These are phyloP conservation scores for Hypsopygia costalis DNA, from an alignment of 2,888 invertebrate genomes.

Conservation along the genomic window DNA sequence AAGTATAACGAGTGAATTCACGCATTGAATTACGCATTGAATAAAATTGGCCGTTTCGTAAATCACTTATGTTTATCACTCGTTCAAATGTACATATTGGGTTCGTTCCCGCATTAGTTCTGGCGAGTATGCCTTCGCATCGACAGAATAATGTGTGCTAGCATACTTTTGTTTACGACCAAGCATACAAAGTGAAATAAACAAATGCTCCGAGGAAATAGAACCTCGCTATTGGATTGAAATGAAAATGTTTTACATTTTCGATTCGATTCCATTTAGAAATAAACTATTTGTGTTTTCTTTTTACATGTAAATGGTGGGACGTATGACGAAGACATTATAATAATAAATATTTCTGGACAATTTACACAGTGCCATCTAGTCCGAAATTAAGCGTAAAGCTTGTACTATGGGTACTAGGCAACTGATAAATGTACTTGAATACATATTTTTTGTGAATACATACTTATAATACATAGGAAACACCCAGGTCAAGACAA, in stretches of 20 bases:
- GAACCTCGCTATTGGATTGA: not conserved
- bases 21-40: slow-evolving; percentile 22
- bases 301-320: too few species aligned
- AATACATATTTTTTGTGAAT: too few species aligned
- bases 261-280: too few species aligned
- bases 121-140: not conserved
- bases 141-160: not conserved
- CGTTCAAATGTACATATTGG: not conserved
- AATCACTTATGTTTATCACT: slow-evolving; percentile 1
- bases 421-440: too few species aligned
- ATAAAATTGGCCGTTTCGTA: slow-evolving; percentile 15
- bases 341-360: too few species aligned
- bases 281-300: too few species aligned
- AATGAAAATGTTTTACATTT: not conserved
- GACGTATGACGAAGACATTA: too few species aligned
- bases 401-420: too few species aligned
- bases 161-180: not conserved
- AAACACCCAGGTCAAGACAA: too few species aligned
- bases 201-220: not conserved
- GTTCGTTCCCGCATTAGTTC: not conserved
- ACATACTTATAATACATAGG: too few species aligned
- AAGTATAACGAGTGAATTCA: slow-evolving; percentile 40
- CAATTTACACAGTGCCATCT: too few species aligned
- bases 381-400: too few species aligned
- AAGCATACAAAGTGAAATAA: not conserved